Base-by-base conservation (phyloP, 2,888 invertebrate species). In the Tetranychus piercei region DNA sequence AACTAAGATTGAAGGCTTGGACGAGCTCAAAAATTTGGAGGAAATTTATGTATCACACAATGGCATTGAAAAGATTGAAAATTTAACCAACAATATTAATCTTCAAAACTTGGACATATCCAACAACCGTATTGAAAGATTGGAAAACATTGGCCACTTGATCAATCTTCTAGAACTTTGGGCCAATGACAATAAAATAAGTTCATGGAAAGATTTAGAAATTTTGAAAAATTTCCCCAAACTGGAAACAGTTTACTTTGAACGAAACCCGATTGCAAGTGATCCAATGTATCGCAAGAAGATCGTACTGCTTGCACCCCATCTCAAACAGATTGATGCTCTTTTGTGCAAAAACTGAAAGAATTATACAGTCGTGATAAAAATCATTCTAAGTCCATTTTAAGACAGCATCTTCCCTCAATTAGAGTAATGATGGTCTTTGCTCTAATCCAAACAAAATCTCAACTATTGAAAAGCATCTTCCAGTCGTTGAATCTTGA, bases 1-100 rank as follows among this genome's bases (percentile, higher is more conserved):
- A 71, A 85, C 87, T 0, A 89, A 89, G 82, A 89, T 99, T 76
- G 94, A 95, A 81, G 92, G 92, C 80, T 81, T 99, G 74, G 88
- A 89, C 0, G 84, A 85, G 3, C 83, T 94, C 43, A 85, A 82
- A 0, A 88, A 90, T 74, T 83, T 97, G 76, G 89, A 90, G 73
- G 92, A 97, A 81, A 83, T 97, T 18, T 97, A 97, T 82, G 81
- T 95, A 77, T 95, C 95, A 0, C 92, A 95, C 83, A 97, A 99
- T 84, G 94, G 93, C 8, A 86, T 97, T 65, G 86, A 87, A 71
- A 81, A 81, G 64, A 81, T 97, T 76, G 91, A 92, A 81, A 90
- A 90, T 77, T 82, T 95, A 77, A 85, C 87, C 0, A 84, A 84
- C 74, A 91, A 91, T 80, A 84, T 78, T 5, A 85, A 86, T 64